Evolutionary conservation across 2,797 vertebrate genomes (phyloP).

Genomic region (Trachurus trachurus): DNA sequence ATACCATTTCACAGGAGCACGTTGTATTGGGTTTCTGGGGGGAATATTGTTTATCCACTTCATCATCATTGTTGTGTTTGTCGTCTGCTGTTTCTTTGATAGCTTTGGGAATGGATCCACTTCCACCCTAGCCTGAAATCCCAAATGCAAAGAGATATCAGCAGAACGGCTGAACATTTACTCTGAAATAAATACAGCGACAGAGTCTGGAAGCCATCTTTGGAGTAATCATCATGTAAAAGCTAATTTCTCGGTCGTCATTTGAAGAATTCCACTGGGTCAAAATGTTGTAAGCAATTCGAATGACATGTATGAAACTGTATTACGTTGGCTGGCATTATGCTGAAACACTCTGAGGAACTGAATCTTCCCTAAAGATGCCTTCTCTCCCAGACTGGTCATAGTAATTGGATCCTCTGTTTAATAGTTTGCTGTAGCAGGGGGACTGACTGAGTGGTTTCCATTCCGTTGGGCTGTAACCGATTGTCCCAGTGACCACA

Average conservation of each 20-base stretch:
- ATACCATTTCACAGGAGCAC: constrained; percentile 73
- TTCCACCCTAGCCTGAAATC: constrained; percentile 46
- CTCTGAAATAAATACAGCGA: constrained; percentile 38
- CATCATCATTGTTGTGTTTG: constrained; percentile 76
- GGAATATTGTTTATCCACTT: constrained; percentile 76
- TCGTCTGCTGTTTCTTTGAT: constrained; percentile 68
- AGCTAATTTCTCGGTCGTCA: constrained; percentile 50
- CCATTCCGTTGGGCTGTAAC: constrained; percentile 82
- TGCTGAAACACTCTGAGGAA: constrained; percentile 48
- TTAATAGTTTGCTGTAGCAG: constrained; percentile 81
- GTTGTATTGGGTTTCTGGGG: constrained; percentile 73
- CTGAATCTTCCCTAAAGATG: constrained; percentile 67
- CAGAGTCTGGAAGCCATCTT: constrained; percentile 46
- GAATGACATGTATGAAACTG: constrained; percentile 50
- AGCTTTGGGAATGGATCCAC: constrained; percentile 61
- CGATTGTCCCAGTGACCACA: constrained; percentile 85
- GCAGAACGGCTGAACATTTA: constrained; percentile 34
- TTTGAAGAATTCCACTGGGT: constrained; percentile 50
- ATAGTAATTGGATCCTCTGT: constrained; percentile 82
- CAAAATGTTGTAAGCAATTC: constrained; percentile 46
- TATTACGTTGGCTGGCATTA: constrained; percentile 55
- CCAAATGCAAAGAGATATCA: constrained; percentile 27
- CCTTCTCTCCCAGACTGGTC: constrained; percentile 67
- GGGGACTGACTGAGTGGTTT: constrained; percentile 79
- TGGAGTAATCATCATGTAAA: constrained; percentile 40